Evolutionary conservation across 2,113 vertebrate genomes (phyloP), one percentile per base, ranked within the genome.

Genomic region (Stictonetta naevosa): DNA sequence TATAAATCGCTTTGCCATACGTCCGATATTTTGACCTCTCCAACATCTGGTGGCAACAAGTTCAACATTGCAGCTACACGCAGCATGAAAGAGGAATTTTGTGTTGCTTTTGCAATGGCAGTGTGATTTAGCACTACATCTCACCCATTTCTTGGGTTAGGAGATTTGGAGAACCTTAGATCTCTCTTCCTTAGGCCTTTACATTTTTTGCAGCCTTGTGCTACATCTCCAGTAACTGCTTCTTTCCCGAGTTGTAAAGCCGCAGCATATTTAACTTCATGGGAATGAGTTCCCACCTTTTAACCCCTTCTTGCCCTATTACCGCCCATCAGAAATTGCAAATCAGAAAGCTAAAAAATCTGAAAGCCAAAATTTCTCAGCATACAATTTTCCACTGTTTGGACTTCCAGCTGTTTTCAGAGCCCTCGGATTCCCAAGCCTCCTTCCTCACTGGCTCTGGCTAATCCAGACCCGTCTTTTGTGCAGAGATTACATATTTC

Each of bases 31-130:
- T 75, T 28, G 11, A 48, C 19, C 40, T 76, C 28, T 53, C 10
- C 1, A 33, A 60, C 31, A 50, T 26, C 15, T 21, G 62, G 15
- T 13, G 26, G 33, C 31, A 48, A 36, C 22, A 42, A 23, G 33
- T 25, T 69, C 53, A 20, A 8, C 0, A 0, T 80, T 68, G 75
- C 62, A 69, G 12, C 34, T 56, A 3, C 20, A 9, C 19, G 71
- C 19, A 31, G 18, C 11, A 18, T 25, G 33, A 56, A 75, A 31
- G 25, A 15, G 3, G 23, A 48, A 1, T 13, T 60, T 8, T 8
- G 5, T 5, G 31, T 15, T 67, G 31, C 9, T 36, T 76, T 86
- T 66, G 38, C 4, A 5, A 50, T 17, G 67, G 67, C 67, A 11
- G 10, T 8, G 3, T 23, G 0, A 12, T 46, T 71, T 75, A 4